A percentile compares a stretch with the other conserved stretches of the same genome.
Evolutionary conservation across 2,113 vertebrate species (phyloP).

Genomic region (Mesembrinibis cayennensis): DNA sequence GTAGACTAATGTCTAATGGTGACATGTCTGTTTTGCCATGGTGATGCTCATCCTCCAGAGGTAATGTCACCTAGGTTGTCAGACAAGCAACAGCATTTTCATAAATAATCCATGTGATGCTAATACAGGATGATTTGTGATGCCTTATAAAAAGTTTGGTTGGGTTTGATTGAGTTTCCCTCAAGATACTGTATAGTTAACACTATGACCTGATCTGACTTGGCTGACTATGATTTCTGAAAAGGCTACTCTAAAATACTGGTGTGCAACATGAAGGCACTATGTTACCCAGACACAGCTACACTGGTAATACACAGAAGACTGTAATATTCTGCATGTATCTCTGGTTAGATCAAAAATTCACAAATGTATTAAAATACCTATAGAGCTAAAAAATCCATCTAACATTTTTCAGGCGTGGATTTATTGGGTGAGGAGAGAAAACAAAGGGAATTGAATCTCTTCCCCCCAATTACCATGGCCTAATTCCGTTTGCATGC

Average conservation of each 20-base stretch:
- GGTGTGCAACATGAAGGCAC: neutral
- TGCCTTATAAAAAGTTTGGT: constrained; percentile 63
- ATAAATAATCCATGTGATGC: constrained; percentile 75
- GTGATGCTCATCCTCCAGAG: constrained; percentile 72
- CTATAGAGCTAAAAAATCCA: neutral
- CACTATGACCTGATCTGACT: constrained; percentile 11
- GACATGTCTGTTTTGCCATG: constrained; percentile 71
- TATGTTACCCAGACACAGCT: neutral
- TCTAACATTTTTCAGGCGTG: neutral
- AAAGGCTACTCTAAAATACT: neutral
- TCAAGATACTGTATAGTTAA: constrained; percentile 25
- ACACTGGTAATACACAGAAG: neutral
- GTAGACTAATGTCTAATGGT: constrained; percentile 70
- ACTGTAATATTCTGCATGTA: neutral
- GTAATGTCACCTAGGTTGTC: constrained; percentile 72
- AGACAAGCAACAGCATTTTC: constrained; percentile 72
- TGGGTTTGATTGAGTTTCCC: constrained; percentile 54
- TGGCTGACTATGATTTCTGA: neutral
- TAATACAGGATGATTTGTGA: constrained; percentile 70
- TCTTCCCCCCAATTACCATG: neutral
- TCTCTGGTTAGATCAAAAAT: constrained; percentile 23
- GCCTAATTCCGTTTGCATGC: neutral
- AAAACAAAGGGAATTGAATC: constrained; percentile 12
- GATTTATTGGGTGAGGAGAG: neutral
- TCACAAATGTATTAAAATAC: neutral